phyloP scores from a whole-genome alignment of 2,888 invertebrate species.

The Parnassius glacialis region DNA sequence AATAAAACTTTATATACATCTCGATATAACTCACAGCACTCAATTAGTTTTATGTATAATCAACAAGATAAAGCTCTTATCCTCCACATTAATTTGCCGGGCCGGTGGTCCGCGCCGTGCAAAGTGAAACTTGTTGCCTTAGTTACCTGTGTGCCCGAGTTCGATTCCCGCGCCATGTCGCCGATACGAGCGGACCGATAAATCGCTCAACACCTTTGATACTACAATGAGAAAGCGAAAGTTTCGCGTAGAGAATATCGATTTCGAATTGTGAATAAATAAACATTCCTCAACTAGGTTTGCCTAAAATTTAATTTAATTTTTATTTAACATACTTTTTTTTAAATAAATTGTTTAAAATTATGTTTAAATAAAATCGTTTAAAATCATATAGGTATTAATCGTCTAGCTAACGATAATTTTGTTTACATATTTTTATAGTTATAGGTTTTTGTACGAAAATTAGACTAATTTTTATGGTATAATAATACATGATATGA shows the following conservation, averaged over 20 bases:
- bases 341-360: too few species aligned
- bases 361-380: too few species aligned
- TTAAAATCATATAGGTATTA: too few species aligned
- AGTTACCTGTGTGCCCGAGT: conserved; percentile 48
- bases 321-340: too few species aligned
- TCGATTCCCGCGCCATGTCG: conserved; percentile 65
- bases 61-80: conserved; percentile 21
- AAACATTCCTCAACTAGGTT: not conserved
- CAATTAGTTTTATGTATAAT: conserved; percentile 18
- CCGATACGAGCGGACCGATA: conserved; percentile 62
- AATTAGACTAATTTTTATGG: too few species aligned
- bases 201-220: conserved; percentile 70
- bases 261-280: conserved; percentile 29
- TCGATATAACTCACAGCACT: not conserved
- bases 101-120: conserved; percentile 22
- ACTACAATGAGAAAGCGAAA: conserved; percentile 75
- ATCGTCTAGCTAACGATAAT: too few species aligned
- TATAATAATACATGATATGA: too few species aligned
- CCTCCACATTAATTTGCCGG: conserved; percentile 27
- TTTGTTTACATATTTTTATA: too few species aligned
- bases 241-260: conserved; percentile 60
- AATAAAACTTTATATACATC: too few species aligned
- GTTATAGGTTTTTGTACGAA: too few species aligned
- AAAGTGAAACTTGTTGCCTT: conserved; percentile 52
- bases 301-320: too few species aligned